Evolutionary conservation across 1,140 invertebrate genomes (phyloP).

Genomic region (Drosophila nannoptera): DNA sequence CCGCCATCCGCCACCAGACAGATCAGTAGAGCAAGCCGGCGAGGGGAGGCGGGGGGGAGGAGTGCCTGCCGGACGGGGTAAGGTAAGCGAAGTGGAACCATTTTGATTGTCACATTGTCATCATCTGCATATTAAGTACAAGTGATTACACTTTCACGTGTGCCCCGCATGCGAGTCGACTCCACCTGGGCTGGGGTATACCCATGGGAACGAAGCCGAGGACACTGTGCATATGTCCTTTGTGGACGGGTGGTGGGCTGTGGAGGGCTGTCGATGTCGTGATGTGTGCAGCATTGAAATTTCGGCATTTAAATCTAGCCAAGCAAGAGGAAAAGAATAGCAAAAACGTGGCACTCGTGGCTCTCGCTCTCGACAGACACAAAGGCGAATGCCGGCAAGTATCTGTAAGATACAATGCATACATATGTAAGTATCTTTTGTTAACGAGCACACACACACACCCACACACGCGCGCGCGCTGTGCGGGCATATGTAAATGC

Average conservation of each 20-base stretch:
- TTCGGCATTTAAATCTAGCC: slow-evolving; percentile 73
- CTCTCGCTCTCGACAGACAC: slow-evolving; percentile 2
- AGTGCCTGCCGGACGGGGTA: slow-evolving; percentile 14
- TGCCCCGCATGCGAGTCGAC: slow-evolving; percentile 7
- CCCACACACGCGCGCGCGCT: slow-evolving; percentile 2
- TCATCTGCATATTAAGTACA: slow-evolving; percentile 77
- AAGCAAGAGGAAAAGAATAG: slow-evolving; percentile 50
- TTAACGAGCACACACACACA: slow-evolving; percentile 57
- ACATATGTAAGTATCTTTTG: slow-evolving; percentile 67
- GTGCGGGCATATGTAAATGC: slow-evolving; percentile 65
- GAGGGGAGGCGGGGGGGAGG: not conserved
- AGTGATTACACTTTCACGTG: slow-evolving; percentile 69
- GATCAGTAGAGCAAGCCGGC: not conserved
- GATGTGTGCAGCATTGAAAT: slow-evolving; percentile 67
- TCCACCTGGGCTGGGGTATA: slow-evolving; percentile 19
- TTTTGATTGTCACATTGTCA: slow-evolving; percentile 77
- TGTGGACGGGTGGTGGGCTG: not conserved
- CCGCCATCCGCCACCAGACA: slow-evolving; percentile 17
- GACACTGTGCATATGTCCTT: slow-evolving; percentile 33
- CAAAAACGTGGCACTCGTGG: slow-evolving; percentile 19
- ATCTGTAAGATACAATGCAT: slow-evolving; percentile 61
- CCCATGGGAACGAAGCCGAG: not conserved
- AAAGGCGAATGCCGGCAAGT: slow-evolving; percentile 27
- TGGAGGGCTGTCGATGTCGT: slow-evolving; percentile 12
- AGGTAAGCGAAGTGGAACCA: slow-evolving; percentile 65